Percentiles rank a stretch among this genome's conserved stretches.
Evolutionary conservation across 2,888 invertebrate genomes (phyloP).

Genomic region (Cephus pygmeus): DNA sequence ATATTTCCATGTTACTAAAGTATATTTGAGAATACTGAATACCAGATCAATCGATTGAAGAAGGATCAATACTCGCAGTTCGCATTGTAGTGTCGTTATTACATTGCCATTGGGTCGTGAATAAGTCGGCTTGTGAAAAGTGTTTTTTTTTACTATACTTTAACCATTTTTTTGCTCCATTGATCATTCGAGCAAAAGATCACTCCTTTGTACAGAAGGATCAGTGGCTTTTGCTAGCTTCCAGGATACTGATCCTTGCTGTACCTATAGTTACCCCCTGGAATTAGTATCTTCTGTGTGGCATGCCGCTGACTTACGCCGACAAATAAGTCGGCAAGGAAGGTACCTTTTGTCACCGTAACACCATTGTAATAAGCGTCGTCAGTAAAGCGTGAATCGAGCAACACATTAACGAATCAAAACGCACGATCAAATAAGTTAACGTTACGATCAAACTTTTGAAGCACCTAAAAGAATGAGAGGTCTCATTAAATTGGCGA

Average conservation of each 20-base stretch:
- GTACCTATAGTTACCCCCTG: constrained; percentile 21
- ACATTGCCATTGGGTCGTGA: constrained; percentile 48
- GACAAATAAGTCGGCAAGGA: background rate
- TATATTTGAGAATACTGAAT: constrained; percentile 9
- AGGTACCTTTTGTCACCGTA: background rate
- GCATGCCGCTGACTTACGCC: background rate
- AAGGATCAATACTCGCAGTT: constrained; percentile 40
- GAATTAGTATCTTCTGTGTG: constrained; percentile 1
- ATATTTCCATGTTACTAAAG: background rate
- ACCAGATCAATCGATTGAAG: constrained; percentile 50
- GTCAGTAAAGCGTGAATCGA: background rate
- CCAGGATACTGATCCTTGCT: constrained; percentile 28
- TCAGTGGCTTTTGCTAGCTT: constrained; percentile 53
- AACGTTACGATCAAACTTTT: background rate
- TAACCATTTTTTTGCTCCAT: constrained; percentile 31
- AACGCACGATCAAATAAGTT: background rate
- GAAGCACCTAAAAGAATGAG: background rate
- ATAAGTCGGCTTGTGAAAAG: constrained; percentile 53
- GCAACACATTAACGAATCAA: background rate
- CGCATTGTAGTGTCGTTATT: constrained; percentile 43
- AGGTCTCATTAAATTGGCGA: background rate
- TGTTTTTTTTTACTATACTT: constrained; percentile 20
- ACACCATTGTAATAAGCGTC: background rate
- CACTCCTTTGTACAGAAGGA: constrained; percentile 40
- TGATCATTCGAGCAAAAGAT: constrained; percentile 49